Conservation (phyloP, 2,797 vertebrate genomes). For the Coccyzus lansbergi region DNA sequence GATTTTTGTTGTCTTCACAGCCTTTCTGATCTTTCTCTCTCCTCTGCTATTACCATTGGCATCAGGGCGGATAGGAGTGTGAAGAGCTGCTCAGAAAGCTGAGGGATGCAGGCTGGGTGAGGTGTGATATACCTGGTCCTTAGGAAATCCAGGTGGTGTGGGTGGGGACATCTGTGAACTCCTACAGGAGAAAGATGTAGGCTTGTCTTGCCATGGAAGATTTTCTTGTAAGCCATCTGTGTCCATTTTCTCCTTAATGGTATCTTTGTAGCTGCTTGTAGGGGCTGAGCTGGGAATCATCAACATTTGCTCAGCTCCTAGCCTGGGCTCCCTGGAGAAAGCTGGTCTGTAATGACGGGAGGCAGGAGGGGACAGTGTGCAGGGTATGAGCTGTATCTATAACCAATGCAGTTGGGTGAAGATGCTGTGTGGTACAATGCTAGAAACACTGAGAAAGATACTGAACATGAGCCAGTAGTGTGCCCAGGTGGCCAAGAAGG, state of each 20-base stretch:
- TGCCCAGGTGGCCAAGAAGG: too few relatives aligned
- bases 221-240: neutral
- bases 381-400: neutral
- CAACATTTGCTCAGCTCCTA: neutral
- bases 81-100: neutral
- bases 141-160: neutral
- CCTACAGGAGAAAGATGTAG: neutral
- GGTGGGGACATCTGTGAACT: neutral
- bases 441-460: neutral
- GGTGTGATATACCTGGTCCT: neutral
- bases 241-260: neutral
- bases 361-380: neutral
- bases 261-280: neutral
- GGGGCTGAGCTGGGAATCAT: neutral
- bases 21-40: neutral
- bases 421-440: neutral
- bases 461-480: too few relatives aligned
- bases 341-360: neutral
- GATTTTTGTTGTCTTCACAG: rapidly evolving
- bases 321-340: neutral
- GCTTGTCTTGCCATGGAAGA: neutral
- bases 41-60: neutral
- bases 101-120: neutral
- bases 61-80: neutral
- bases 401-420: neutral